Evolutionary conservation across 2,888 invertebrate species (phyloP), one percentile per base, ranked within the genome.

Genomic region (Apodemia zela): DNA sequence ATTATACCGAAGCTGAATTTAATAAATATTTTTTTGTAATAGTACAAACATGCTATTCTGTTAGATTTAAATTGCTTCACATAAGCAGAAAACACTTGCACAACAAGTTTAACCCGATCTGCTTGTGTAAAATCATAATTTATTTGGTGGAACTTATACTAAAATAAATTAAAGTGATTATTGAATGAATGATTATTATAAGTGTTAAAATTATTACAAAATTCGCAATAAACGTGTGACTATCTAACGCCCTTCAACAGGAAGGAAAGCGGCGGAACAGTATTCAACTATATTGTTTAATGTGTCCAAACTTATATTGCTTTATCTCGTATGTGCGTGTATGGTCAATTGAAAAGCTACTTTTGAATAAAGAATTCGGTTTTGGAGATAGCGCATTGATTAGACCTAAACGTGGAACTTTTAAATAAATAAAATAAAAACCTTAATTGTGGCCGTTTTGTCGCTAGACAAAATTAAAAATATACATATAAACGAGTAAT

Each of bases 1-100:
- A 87, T 79, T 83, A 76, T 79, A 82, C 84, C 73, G 80, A 87
- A 88, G 89, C 87, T 78, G 81, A 77, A 76, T 78, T 84, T 82
- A 80, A 84, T 80, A 75, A 75, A 78, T 81, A 82, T 81, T 80
- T 77, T 38, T 76, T 81, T 78, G 76, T 73, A 76, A 80, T 80
- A 78, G 77, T 42, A 42, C 42, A 82, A 81, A 83, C 77, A 76
- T 79, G 76, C 80, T 76, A 76, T 74, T 75, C 69, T 45, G 62
- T 62, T 62, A 62, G 62, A 49, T 51, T 51, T 18, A 51, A 51
- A 51, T 51, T 18, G 51, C 51, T 25, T 25, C 18, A 13, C 18
- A 10, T 18, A 49, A 49, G 49, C 51, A 51, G 51, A 25, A 0
- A 18, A 42, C 42, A 42, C 42, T 42, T 15, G 42, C 15, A 42